Evolutionary conservation across 2,113 vertebrate genomes (phyloP).

Genomic region (Steatornis caripensis): DNA sequence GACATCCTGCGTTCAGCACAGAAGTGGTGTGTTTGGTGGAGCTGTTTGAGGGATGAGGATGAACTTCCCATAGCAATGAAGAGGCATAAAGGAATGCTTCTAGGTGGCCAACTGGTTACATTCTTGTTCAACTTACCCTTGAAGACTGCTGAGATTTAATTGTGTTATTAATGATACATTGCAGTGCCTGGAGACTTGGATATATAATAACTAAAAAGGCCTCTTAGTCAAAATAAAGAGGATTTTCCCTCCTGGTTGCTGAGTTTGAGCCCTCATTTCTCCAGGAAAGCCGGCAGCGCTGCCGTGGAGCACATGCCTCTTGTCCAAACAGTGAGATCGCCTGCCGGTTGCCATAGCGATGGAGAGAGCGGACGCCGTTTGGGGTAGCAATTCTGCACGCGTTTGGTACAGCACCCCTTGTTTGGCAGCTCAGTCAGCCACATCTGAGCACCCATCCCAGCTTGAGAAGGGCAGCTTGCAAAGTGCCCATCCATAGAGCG

Average conservation of each 20-base stretch:
- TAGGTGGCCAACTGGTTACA: background rate
- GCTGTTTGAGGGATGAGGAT: background rate
- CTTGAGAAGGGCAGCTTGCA: background rate
- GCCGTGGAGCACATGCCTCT: background rate
- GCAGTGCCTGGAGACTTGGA: background rate
- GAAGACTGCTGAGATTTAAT: background rate
- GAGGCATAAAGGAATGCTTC: background rate
- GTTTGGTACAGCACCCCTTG: background rate
- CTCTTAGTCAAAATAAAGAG: background rate
- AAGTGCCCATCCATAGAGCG: background rate
- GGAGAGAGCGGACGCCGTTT: background rate
- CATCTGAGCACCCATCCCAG: too few relatives aligned
- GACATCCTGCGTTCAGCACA: background rate
- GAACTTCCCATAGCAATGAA: background rate
- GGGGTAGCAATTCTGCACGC: background rate
- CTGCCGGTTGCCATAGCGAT: background rate
- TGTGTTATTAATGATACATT: background rate
- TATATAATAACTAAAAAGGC: background rate
- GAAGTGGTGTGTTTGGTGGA: background rate
- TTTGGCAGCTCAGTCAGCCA: background rate
- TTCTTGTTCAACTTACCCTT: background rate
- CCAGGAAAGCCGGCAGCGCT: background rate
- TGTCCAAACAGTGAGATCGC: background rate
- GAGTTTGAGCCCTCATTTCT: background rate
- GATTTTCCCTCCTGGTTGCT: background rate